A percentile compares a stretch with the other conserved stretches of the same genome.
These are phyloP conservation scores for Microplitis demolitor DNA, from an alignment of 1,140 invertebrate genomes.

Conservation along the genomic window DNA sequence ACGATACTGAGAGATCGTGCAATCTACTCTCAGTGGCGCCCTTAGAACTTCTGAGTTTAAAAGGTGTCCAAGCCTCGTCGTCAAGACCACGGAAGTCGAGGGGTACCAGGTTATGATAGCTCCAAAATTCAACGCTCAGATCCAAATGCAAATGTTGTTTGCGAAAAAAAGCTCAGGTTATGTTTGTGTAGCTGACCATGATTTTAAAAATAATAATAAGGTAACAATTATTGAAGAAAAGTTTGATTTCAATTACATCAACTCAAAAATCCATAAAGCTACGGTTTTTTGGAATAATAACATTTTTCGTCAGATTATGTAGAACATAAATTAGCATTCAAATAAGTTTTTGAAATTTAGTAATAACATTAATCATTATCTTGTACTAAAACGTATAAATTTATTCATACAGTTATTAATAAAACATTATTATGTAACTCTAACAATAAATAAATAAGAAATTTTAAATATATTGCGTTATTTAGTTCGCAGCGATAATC, in stretches of 20 bases:
- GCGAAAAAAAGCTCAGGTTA: slow-evolving; percentile 31
- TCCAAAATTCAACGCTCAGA: slow-evolving; percentile 39
- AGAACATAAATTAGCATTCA: background rate
- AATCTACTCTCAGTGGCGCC: too few relatives aligned
- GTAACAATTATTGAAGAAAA: slow-evolving; percentile 25
- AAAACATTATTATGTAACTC: background rate
- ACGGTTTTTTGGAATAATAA: slow-evolving; percentile 11
- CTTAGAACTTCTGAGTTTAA: too few relatives aligned
- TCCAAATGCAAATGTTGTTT: slow-evolving; percentile 46
- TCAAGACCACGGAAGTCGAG: too few relatives aligned
- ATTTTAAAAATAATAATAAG: slow-evolving; percentile 34
- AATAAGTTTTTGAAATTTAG: background rate
- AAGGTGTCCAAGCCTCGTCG: too few relatives aligned
- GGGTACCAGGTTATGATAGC: too few relatives aligned
- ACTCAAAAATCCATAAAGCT: slow-evolving; percentile 9
- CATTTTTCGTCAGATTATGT: slow-evolving; percentile 1
- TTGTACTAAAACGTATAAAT: too few relatives aligned
- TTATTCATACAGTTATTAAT: too few relatives aligned
- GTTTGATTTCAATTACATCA: slow-evolving; percentile 25
- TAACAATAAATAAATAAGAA: background rate
- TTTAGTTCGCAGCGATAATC: slow-evolving; percentile 20
- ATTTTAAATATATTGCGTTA: too few relatives aligned
- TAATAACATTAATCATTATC: too few relatives aligned
- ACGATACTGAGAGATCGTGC: too few relatives aligned
- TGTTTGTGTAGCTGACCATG: slow-evolving; percentile 37